Base-by-base conservation (phyloP, 2,888 invertebrate species). In the Trimorus sp. region DNA sequence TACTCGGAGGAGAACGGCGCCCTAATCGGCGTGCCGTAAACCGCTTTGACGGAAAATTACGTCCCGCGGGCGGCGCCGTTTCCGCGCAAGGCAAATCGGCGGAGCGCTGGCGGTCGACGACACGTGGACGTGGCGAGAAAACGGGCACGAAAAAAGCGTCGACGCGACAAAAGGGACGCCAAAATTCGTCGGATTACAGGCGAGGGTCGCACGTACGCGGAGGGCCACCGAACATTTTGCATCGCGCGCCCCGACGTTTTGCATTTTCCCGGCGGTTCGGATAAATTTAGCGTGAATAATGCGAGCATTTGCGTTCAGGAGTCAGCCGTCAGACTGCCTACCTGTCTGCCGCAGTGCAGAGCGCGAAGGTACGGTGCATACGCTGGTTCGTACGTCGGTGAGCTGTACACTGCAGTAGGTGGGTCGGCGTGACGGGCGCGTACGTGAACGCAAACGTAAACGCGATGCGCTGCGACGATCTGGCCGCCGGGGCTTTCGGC, bases 201-300 rank as follows among this genome's bases (percentile, higher is more conserved):
- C 86, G 87, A 66, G 63, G 62, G 77, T 62, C 48, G 78, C 77
- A 76, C 76, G 83, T 75, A 75, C 73, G 59, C 56, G 69, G 26
- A 80, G 70, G 53, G 66, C 75, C 68, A 54, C 48, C 82, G 82
- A 77, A 69, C 78, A 83, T 87, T 87, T 84, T 85, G 83, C 87
- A 87, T 90, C 89, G 88, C 85, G 82, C 83, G 86, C 87, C 87
- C 85, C 79, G 26, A 80, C 86, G 86, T 89, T 89, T 86, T 86
- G 84, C 87, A 88, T 88, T 90, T 89, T 86, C 84, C 85, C 85
- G 63, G 69, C 68, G 77, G 83, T 75, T 58, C 77, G 86, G 87
- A 85, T 87, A 90, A 90, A 90, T 90, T 90, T 87, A 87, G 84
- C 89, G 88, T 89, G 88, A 89, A 89, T 89, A 89, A 90, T 87